Conservation (phyloP, 2,888 invertebrate genomes). For the Pseudococcus longispinus region DNA sequence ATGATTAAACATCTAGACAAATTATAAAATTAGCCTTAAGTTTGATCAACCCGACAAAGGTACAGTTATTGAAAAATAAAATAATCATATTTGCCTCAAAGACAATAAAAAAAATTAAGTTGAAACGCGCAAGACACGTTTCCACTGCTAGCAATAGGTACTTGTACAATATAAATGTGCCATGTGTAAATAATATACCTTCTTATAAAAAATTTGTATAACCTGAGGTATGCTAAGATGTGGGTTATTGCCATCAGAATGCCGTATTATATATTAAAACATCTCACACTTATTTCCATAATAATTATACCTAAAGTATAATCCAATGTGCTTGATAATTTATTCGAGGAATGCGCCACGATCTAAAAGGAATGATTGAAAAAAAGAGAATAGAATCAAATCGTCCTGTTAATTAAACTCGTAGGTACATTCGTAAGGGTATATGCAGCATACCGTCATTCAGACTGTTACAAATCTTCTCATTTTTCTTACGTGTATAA, state of each 20-base stretch:
- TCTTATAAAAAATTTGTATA: background rate
- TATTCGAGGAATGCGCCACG: conserved; percentile 17
- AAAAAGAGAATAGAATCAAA: background rate
- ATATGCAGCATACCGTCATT: background rate
- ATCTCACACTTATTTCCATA: conserved; percentile 7
- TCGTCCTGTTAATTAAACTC: background rate
- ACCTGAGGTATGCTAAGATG: conserved; percentile 12
- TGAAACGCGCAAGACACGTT: background rate
- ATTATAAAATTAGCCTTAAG: background rate
- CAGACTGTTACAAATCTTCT: background rate
- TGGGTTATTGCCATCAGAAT: conserved; percentile 16
- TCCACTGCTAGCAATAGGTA: background rate
- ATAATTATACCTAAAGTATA: background rate
- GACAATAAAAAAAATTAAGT: conserved; percentile 16
- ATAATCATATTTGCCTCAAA: conserved; percentile 16
- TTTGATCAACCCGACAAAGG: background rate
- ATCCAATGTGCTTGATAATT: background rate
- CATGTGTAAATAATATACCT: background rate
- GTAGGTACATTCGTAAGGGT: background rate
- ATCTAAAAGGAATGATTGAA: background rate
- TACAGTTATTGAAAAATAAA: conserved; percentile 3
- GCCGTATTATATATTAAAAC: background rate
- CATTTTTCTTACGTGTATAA: background rate
- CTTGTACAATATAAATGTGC: background rate
- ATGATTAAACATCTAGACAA: background rate